phyloP scores from a whole-genome alignment of 2,113 vertebrate genomes.

The Noturus placidus region DNA sequence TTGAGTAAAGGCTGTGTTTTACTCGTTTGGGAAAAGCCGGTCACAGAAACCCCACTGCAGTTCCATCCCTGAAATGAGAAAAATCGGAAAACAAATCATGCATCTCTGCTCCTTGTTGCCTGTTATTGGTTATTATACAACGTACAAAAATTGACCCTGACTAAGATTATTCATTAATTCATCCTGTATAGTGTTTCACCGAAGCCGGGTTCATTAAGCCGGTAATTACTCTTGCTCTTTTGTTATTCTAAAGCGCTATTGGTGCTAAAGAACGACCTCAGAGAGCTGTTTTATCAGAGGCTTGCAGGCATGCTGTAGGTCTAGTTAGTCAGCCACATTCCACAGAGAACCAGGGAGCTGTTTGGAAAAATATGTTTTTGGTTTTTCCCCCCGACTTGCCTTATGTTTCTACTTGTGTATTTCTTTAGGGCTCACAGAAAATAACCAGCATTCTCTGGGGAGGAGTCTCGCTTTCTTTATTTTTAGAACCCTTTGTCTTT shows the following conservation, averaged over 20 bases:
- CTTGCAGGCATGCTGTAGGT: slow-evolving; percentile 16
- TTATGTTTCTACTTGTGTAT: slow-evolving; percentile 28
- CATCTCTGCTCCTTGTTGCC: not conserved
- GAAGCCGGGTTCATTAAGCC: not conserved
- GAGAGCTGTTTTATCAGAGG: slow-evolving; percentile 28
- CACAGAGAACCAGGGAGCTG: not conserved
- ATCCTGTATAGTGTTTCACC: not conserved
- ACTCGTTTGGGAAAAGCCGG: not conserved
- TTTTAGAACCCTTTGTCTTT: slow-evolving; percentile 1
- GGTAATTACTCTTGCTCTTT: not conserved
- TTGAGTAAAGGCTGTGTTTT: not conserved
- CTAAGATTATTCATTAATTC: not conserved
- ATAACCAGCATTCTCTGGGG: slow-evolving; percentile 6
- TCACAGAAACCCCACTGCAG: not conserved
- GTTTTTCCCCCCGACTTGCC: not conserved
- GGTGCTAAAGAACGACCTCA: slow-evolving; percentile 1
- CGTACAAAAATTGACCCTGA: not conserved
- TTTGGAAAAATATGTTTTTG: not conserved
- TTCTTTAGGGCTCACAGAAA: slow-evolving; percentile 2
- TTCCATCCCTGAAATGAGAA: not conserved
- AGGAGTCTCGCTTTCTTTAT: not conserved
- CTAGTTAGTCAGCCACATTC: slow-evolving; percentile 10
- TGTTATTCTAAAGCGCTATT: not conserved
- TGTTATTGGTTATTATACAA: not conserved
- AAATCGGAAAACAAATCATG: not conserved